Evolutionary conservation across 2,888 invertebrate genomes (phyloP).

Genomic region (Rotaria sp.): DNA sequence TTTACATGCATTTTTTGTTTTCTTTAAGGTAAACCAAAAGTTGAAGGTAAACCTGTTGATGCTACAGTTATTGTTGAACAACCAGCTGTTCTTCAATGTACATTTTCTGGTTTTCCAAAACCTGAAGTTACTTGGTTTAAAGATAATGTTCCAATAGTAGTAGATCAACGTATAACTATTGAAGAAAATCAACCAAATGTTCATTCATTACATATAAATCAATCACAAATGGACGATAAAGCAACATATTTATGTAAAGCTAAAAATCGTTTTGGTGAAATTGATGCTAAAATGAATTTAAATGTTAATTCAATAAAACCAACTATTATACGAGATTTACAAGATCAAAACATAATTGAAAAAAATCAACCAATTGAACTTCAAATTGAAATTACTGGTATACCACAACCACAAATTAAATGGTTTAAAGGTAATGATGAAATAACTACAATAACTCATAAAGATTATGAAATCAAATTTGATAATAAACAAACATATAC

Average conservation of each 20-base stretch:
- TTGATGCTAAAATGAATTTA: conserved; percentile 52
- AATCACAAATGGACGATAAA: background rate
- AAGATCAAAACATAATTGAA: conserved; percentile 30
- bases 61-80: conserved; percentile 34
- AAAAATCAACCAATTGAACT: conserved; percentile 35
- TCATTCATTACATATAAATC: background rate
- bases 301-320: conserved; percentile 42
- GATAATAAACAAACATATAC: conserved; percentile 35
- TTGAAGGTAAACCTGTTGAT: conserved; percentile 33
- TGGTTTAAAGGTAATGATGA: conserved; percentile 48
- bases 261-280: conserved; percentile 53
- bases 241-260: conserved; percentile 55
- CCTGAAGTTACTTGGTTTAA: conserved; percentile 28
- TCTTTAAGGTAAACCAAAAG: conserved; percentile 4
- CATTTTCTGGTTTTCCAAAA: conserved; percentile 25
- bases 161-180: background rate
- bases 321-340: background rate
- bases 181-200: conserved; percentile 17
- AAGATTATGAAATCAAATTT: conserved; percentile 30
- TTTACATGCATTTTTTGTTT: background rate
- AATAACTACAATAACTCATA: conserved; percentile 44
- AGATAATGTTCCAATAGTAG: conserved; percentile 17
- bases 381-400: conserved; percentile 37
- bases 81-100: conserved; percentile 33
- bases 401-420: conserved; percentile 33